These are phyloP conservation scores for Mesoclemmys tuberculata DNA, from an alignment of 2,113 vertebrate genomes.

Conservation along the genomic window DNA sequence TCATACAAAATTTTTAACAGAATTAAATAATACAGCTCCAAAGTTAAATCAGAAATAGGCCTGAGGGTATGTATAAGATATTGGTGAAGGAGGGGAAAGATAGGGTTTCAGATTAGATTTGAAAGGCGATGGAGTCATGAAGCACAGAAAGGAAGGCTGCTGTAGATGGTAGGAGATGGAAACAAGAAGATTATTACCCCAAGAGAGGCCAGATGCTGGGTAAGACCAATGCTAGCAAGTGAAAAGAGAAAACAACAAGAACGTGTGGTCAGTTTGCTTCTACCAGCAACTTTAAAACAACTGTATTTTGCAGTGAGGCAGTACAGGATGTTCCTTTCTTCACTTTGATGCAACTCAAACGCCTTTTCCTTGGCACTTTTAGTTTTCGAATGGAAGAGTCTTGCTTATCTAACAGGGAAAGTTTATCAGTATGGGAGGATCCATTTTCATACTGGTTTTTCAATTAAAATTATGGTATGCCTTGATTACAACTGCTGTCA, in stretches of 20 bases:
- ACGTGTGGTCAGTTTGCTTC: neutral
- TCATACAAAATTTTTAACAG: neutral
- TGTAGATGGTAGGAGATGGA: neutral
- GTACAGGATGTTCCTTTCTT: neutral
- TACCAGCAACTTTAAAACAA: neutral
- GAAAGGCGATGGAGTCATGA: neutral
- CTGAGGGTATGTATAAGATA: neutral
- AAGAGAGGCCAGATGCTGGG: neutral
- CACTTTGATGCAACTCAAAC: neutral
- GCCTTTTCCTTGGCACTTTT: neutral
- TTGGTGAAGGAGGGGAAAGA: neutral
- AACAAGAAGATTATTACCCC: neutral
- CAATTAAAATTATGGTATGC: neutral
- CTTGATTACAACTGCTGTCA: neutral
- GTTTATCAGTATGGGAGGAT: neutral
- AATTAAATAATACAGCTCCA: neutral
- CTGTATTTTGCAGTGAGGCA: neutral
- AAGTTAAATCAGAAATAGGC: neutral
- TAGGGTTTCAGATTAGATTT: neutral
- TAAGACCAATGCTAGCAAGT: neutral
- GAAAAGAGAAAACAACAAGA: neutral
- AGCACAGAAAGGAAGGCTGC: neutral
- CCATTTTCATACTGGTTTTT: neutral
- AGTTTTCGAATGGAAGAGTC: neutral
- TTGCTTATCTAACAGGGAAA: neutral